A percentile compares a stretch with the other conserved stretches of the same genome.
Evolutionary conservation across 2,797 vertebrate species (phyloP).

Genomic region (Neosilurus hyrtlii): DNA sequence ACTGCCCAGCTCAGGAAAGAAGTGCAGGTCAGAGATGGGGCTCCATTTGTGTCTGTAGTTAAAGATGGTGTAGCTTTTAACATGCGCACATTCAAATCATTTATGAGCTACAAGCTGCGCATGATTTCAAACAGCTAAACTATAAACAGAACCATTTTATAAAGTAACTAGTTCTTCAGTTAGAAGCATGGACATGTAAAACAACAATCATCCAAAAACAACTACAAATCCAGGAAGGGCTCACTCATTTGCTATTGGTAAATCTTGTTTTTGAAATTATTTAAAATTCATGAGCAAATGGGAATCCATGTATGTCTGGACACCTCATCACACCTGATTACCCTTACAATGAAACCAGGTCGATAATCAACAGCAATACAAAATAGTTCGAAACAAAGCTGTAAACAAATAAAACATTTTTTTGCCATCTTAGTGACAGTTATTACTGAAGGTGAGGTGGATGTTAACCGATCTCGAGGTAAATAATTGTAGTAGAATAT

Average conservation of each 20-base stretch:
- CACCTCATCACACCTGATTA: background rate
- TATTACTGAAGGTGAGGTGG: too few species aligned
- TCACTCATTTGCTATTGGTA: background rate
- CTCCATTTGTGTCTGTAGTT: background rate
- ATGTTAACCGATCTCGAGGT: too few species aligned
- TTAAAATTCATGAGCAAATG: background rate
- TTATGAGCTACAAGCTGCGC: background rate
- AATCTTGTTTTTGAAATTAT: background rate
- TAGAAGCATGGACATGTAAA: background rate
- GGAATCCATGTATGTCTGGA: background rate
- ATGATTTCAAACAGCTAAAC: background rate
- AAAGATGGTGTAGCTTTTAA: background rate
- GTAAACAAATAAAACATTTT: background rate
- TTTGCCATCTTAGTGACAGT: background rate
- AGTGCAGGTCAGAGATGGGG: slow-evolving; percentile 77
- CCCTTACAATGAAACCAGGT: background rate
- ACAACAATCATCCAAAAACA: background rate
- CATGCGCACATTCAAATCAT: background rate
- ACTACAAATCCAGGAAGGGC: background rate
- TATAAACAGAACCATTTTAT: background rate
- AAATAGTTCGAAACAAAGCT: background rate
- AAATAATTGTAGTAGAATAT: too few species aligned
- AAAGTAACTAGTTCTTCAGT: background rate
- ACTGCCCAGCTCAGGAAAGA: slow-evolving; percentile 80
- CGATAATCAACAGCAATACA: background rate